Evolutionary conservation across 2,113 vertebrate species (phyloP), one percentile per base, ranked within the genome.

Genomic region (Calypte anna): DNA sequence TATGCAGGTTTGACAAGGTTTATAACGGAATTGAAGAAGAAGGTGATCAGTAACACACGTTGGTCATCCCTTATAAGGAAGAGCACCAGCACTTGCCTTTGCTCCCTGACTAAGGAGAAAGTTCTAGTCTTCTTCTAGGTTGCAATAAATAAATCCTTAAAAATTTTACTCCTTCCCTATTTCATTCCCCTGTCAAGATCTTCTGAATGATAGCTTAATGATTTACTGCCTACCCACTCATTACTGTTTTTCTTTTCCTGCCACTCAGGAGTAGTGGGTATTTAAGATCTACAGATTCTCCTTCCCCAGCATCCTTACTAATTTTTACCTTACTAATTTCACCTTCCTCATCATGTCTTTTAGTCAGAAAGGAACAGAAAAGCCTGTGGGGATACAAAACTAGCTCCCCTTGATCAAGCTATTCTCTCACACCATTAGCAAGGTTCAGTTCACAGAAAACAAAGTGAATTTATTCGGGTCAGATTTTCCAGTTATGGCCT

Each of bases 81-180:
- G 9, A 68, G 24, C 40, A 57, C 5, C 7, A 64, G 28, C 51
- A 77, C 28, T 46, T 91, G 77, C 8, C 1, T 7, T 68, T 83
- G 19, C 13, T 15, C 36, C 4, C 28, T 55, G 62, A 59, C 63
- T 63, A 93, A 79, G 30, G 11, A 27, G 61, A 91, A 81, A 89
- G 5, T 50, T 85, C 36, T 79, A 61, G 72, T 6, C 36, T 69
- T 73, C 54, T 63, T 64, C 66, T 82, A 58, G 74, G 21, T 59
- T 92, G 91, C 89, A 94, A 94, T 80, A 90, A 93, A 85, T 38
- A 84, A 82, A 82, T 79, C 27, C 63, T 76, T 43, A 70, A 44
- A 66, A 91, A 84, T 82, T 69, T 46, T 76, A 62, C 43, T 91
- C 33, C 21, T 68, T 94, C 46, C 19, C 24, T 27, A 54, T 36